Evolutionary conservation across 2,113 vertebrate species (phyloP).

Genomic region (Heterocephalus glaber): DNA sequence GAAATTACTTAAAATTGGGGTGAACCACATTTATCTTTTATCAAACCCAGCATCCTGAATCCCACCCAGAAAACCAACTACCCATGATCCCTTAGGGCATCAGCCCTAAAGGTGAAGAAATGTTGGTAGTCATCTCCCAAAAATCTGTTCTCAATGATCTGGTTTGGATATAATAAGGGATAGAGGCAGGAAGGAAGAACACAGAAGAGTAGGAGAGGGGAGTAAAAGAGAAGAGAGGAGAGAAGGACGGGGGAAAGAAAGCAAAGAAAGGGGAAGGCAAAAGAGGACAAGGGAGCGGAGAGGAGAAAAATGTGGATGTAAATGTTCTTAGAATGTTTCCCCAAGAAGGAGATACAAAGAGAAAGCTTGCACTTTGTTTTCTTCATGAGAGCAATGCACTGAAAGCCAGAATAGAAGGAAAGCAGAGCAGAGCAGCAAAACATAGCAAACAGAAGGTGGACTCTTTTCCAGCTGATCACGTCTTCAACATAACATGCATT

Average conservation of each 20-base stretch:
- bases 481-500: not conserved
- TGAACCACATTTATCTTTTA: not conserved
- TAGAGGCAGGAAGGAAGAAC: not conserved
- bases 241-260: no score
- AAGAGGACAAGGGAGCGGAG: no score
- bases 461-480: not conserved
- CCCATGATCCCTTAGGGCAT: not conserved
- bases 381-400: not conserved
- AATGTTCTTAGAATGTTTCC: not conserved
- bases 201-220: not conserved
- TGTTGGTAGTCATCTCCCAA: not conserved
- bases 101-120: not conserved
- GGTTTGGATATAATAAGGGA: not conserved
- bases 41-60: not conserved
- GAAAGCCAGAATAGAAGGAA: not conserved
- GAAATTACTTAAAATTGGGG: not conserved
- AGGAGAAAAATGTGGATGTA: no score
- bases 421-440: not conserved
- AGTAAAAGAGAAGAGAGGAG: not conserved
- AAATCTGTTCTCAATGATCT: not conserved
- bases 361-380: not conserved
- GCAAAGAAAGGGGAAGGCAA: not conserved
- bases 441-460: not conserved
- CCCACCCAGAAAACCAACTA: not conserved
- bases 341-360: not conserved